A percentile compares a stretch with the other conserved stretches of the same genome.
phyloP scores from a whole-genome alignment of 2,797 vertebrate species.

The Margarornis squamiger region DNA sequence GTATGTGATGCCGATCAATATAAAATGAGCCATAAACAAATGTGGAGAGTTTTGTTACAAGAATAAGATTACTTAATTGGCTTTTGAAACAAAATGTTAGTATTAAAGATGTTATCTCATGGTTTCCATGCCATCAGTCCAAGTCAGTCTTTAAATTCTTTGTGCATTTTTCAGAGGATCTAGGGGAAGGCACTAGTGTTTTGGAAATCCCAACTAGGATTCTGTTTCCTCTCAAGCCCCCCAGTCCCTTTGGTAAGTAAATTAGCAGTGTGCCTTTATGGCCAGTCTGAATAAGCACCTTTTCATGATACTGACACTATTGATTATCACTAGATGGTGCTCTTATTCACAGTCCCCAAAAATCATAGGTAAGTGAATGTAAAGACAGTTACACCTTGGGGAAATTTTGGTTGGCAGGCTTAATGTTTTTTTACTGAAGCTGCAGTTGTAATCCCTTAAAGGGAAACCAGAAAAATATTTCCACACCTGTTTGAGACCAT shows the following conservation, averaged over 20 bases:
- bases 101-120: neutral
- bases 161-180: neutral
- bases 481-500: neutral
- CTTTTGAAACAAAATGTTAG: neutral
- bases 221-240: neutral
- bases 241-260: neutral
- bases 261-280: neutral
- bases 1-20: neutral
- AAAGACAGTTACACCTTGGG: neutral
- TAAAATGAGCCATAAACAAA: neutral
- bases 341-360: neutral
- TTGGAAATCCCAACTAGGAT: neutral
- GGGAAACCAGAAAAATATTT: neutral
- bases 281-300: neutral
- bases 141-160: neutral
- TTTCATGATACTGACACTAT: neutral
- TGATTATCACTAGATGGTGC: constrained; percentile 52
- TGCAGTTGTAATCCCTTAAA: neutral
- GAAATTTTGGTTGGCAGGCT: neutral
- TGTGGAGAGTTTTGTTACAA: neutral
- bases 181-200: neutral
- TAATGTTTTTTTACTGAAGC: neutral
- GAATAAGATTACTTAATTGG: neutral
- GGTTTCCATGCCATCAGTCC: neutral
- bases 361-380: neutral